These are phyloP conservation scores for Parelbella ahira DNA, from an alignment of 2,888 invertebrate genomes.

Conservation along the genomic window DNA sequence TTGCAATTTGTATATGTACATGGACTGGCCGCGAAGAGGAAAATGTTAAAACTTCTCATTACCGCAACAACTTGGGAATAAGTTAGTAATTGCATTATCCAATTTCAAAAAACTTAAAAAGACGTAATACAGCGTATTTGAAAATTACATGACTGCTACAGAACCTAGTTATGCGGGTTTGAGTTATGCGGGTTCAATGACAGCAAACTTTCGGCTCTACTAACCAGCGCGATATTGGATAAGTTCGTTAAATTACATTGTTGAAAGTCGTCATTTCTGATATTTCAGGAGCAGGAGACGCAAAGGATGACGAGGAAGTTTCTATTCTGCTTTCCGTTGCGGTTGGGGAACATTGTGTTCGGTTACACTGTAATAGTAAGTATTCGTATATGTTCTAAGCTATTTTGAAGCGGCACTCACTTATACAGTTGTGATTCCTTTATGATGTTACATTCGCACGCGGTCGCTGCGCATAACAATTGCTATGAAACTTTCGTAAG, in stretches of 20 bases:
- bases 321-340: constrained; percentile 68
- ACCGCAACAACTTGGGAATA: too few species aligned
- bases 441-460: constrained; percentile 9
- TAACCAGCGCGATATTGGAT: constrained; percentile 8
- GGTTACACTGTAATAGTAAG: constrained; percentile 72
- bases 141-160: constrained; percentile 6
- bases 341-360: constrained; percentile 68
- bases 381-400: constrained; percentile 33
- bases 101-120: too few species aligned
- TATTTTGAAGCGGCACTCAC: constrained; percentile 4
- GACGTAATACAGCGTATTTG: too few species aligned
- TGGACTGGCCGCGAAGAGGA: too few species aligned
- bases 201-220: constrained; percentile 5
- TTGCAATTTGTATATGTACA: too few species aligned
- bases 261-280: constrained; percentile 21
- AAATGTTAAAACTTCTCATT: too few species aligned
- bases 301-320: constrained; percentile 70
- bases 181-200: constrained; percentile 15
- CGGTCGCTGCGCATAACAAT: not conserved
- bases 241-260: constrained; percentile 14
- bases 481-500: constrained; percentile 6
- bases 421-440: constrained; percentile 14
- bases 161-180: constrained; percentile 4
- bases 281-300: constrained; percentile 57
- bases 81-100: too few species aligned